A percentile compares a stretch with the other conserved stretches of the same genome.
These are phyloP conservation scores for Oryctolagus cuniculus DNA, from an alignment of 2,113 vertebrate species.

Conservation along the genomic window DNA sequence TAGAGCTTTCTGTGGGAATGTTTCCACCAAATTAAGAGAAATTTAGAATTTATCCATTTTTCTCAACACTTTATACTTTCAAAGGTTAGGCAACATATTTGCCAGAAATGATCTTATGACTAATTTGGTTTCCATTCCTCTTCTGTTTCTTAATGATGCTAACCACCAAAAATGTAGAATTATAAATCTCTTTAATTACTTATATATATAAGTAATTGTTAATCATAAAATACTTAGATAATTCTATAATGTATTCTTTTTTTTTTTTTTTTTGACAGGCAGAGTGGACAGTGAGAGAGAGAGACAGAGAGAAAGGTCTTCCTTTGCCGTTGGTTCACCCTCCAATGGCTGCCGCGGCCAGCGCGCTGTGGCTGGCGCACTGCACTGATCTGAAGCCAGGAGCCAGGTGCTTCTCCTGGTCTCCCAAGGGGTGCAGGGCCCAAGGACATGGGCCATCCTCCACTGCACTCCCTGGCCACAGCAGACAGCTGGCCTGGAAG, in stretches of 20 bases:
- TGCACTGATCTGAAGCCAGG: no score
- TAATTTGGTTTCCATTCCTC: background rate
- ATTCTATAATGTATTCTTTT: background rate
- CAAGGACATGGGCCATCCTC: no score
- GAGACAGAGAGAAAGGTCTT: no score
- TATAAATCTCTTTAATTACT: background rate
- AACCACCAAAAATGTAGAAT: background rate
- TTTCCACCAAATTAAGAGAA: background rate
- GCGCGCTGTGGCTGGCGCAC: no score
- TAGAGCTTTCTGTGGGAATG: background rate
- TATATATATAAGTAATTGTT: background rate
- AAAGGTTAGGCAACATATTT: slow-evolving; percentile 10
- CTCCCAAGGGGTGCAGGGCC: no score
- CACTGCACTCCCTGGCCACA: no score
- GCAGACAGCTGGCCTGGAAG: no score
- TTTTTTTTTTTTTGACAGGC: no score
- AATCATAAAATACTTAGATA: background rate
- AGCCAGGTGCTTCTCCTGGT: no score
- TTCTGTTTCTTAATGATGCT: slow-evolving; percentile 56
- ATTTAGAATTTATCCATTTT: slow-evolving; percentile 28
- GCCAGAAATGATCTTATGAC: background rate
- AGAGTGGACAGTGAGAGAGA: no score
- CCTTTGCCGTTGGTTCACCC: no score
- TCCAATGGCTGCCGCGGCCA: no score
- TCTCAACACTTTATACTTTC: slow-evolving; percentile 19